Evolutionary conservation across 1,140 invertebrate species (phyloP).

Genomic region (Meloidogyne floridensis): DNA sequence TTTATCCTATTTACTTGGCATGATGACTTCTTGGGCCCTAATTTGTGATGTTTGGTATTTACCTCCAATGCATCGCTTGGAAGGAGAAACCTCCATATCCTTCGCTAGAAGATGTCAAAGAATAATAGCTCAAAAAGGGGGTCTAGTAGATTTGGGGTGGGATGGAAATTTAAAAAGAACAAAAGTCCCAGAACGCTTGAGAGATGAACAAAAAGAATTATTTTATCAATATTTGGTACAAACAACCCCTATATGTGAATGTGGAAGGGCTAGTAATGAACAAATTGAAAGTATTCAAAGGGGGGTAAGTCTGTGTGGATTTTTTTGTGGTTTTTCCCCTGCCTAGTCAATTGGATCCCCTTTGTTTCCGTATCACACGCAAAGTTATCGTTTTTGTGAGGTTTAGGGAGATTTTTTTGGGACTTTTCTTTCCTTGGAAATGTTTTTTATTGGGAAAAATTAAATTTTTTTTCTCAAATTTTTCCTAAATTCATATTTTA

Average conservation of each 20-base stretch:
- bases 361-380: too few relatives aligned
- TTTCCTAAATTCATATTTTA: not conserved
- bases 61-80: constrained; percentile 78
- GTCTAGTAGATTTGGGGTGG: constrained; percentile 70
- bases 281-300: constrained; percentile 22
- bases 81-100: constrained; percentile 67
- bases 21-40: constrained; percentile 98
- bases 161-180: constrained; percentile 56
- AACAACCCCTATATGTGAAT: constrained; percentile 49
- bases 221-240: constrained; percentile 46
- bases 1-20: constrained; percentile 90
- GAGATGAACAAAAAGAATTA: constrained; percentile 51
- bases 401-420: too few relatives aligned
- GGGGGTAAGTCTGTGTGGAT: not conserved
- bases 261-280: constrained; percentile 10
- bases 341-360: too few relatives aligned
- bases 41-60: constrained; percentile 99
- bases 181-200: constrained; percentile 52
- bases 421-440: too few relatives aligned
- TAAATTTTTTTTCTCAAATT: not conserved
- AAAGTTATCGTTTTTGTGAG: too few relatives aligned
- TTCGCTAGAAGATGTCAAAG: constrained; percentile 70
- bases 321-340: too few relatives aligned
- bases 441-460: too few relatives aligned
- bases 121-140: constrained; percentile 68